A percentile compares a stretch with the other conserved stretches of the same genome.
Evolutionary conservation across 2,888 invertebrate species (phyloP).

Genomic region (Nomada ferruginata): DNA sequence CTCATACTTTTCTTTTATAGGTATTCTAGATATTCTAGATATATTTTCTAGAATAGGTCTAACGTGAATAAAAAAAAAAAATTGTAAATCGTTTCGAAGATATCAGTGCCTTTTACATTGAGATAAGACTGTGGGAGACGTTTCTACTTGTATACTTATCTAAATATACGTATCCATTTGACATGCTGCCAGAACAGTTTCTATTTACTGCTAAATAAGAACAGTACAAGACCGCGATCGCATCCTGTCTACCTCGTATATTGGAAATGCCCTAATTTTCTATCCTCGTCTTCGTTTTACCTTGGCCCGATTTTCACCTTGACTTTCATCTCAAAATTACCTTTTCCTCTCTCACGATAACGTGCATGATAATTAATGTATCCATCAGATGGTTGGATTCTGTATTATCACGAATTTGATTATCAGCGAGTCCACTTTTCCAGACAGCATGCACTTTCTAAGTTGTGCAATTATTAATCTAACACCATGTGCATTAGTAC

Average conservation of each 20-base stretch:
- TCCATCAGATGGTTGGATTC: background rate
- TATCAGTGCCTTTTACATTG: slow-evolving; percentile 12
- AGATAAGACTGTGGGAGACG: background rate
- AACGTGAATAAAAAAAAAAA: background rate
- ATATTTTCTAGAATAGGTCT: too few species aligned
- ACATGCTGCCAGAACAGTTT: slow-evolving; percentile 30
- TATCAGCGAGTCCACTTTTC: background rate
- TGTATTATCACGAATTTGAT: background rate
- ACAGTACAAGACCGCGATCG: background rate
- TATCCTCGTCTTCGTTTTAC: slow-evolving; percentile 2
- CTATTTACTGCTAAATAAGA: slow-evolving; percentile 39
- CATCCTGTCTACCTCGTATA: slow-evolving; percentile 2
- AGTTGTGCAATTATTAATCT: background rate
- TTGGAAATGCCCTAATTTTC: slow-evolving; percentile 27
- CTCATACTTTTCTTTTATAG: too few species aligned
- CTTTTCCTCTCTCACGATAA: background rate
- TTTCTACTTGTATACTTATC: slow-evolving; percentile 4
- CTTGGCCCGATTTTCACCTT: slow-evolving; percentile 31
- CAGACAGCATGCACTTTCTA: slow-evolving; percentile 25
- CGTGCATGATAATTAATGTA: background rate
- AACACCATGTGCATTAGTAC: too few species aligned
- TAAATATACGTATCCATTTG: slow-evolving; percentile 40
- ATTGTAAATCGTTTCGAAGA: background rate
- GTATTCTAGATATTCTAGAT: too few species aligned
- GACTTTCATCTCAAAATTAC: slow-evolving; percentile 7